Evolutionary conservation across 1,140 invertebrate species (phyloP).

Genomic region (Cotesia typhae): DNA sequence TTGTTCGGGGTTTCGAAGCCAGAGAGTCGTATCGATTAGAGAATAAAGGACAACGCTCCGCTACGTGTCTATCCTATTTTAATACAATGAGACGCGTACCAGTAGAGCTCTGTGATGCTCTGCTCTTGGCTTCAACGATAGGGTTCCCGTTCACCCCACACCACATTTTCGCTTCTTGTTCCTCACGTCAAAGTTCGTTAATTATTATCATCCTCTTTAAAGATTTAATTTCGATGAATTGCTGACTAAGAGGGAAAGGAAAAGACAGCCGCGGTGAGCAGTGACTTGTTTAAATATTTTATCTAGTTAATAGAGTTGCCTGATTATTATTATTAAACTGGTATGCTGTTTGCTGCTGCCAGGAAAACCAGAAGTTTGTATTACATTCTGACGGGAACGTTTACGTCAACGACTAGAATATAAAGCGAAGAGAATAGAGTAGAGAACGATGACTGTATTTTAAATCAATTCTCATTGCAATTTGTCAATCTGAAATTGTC

Average conservation of each 20-base stretch:
- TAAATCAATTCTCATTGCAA: constrained; percentile 27
- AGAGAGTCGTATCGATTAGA: constrained; percentile 33
- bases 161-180: not conserved
- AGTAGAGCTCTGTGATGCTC: not conserved
- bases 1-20: constrained; percentile 29
- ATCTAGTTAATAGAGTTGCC: constrained; percentile 28
- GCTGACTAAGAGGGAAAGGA: not conserved
- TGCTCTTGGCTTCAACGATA: not conserved
- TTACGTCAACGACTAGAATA: too few relatives aligned
- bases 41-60: constrained; percentile 32
- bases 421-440: too few relatives aligned
- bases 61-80: constrained; percentile 31
- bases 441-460: constrained; percentile 3
- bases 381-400: too few relatives aligned
- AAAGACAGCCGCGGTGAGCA: not conserved
- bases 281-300: constrained; percentile 28
- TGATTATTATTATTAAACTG: too few relatives aligned
- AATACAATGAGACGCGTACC: constrained; percentile 27
- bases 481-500: constrained; percentile 24
- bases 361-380: too few relatives aligned
- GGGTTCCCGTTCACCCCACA: not conserved
- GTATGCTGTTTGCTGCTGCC: too few relatives aligned
- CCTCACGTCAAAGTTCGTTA: constrained; percentile 35
- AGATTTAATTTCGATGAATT: constrained; percentile 30
- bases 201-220: constrained; percentile 27